These are phyloP conservation scores for Cylas formicarius DNA, from an alignment of 1,140 invertebrate genomes.

Conservation along the genomic window DNA sequence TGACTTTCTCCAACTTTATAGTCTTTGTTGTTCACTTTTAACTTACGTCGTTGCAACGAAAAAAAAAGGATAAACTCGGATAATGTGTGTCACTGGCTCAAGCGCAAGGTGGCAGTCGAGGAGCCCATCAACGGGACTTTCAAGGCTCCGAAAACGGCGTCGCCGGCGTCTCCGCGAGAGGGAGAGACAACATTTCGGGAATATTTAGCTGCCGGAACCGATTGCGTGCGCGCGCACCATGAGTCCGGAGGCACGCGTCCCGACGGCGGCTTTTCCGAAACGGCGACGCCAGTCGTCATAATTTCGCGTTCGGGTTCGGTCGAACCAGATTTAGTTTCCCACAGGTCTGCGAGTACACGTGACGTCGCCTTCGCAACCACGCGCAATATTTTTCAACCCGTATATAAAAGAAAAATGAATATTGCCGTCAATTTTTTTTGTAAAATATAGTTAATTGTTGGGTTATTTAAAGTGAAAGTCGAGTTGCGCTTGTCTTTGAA, in stretches of 20 bases:
- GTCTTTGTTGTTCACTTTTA: too few species aligned
- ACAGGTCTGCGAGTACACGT: conserved; percentile 20
- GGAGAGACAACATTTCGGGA: conserved; percentile 21
- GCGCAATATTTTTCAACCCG: too few species aligned
- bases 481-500: too few species aligned
- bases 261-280: conserved; percentile 28
- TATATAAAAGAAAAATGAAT: too few species aligned
- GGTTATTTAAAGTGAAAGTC: too few species aligned
- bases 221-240: conserved; percentile 27
- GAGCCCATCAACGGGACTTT: too few species aligned
- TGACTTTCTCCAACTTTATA: too few species aligned
- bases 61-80: background rate
- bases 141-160: too few species aligned
- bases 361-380: conserved; percentile 9
- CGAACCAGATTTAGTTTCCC: conserved; percentile 16
- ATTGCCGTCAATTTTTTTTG: too few species aligned
- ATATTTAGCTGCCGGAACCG: conserved; percentile 25
- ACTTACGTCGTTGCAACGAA: too few species aligned
- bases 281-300: conserved; percentile 34
- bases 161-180: background rate
- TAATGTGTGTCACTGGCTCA: conserved; percentile 13
- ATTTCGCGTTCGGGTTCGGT: conserved; percentile 23
- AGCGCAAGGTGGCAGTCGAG: conserved; percentile 7
- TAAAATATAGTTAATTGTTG: too few species aligned
- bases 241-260: conserved; percentile 30